These are phyloP conservation scores for Hyphantria cunea DNA, from an alignment of 1,140 invertebrate species.

Conservation along the genomic window DNA sequence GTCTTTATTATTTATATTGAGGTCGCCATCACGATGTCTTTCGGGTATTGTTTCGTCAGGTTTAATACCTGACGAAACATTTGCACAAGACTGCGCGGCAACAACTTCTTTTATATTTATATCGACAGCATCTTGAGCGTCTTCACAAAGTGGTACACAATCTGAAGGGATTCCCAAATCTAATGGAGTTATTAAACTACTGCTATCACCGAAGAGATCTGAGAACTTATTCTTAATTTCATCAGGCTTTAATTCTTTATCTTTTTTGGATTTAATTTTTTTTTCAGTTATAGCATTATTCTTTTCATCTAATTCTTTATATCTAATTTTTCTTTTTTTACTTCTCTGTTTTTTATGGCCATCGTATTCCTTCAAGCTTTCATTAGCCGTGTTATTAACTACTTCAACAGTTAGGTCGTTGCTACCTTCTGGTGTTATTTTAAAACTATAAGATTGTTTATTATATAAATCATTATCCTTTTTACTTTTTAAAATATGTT, in stretches of 20 bases:
- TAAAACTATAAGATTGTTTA: not conserved
- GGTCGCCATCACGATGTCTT: not conserved
- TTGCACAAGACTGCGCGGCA: too few relatives aligned
- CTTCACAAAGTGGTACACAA: constrained; percentile 56
- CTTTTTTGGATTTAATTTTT: constrained; percentile 33
- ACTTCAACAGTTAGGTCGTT: constrained; percentile 7
- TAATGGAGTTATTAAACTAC: constrained; percentile 68
- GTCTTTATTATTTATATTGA: constrained; percentile 35
- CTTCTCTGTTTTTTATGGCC: constrained; percentile 34
- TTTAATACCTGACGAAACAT: too few relatives aligned
- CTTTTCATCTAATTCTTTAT: constrained; percentile 20
- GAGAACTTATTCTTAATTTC: constrained; percentile 55
- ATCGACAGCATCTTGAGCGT: constrained; percentile 63
- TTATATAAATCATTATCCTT: constrained; percentile 11
- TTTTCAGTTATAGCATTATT: constrained; percentile 20
- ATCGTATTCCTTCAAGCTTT: constrained; percentile 8
- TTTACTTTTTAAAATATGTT: constrained; percentile 5
- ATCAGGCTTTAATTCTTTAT: constrained; percentile 33
- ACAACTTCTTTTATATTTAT: constrained; percentile 14
- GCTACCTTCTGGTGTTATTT: not conserved
- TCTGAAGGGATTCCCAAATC: constrained; percentile 56
- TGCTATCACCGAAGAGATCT: constrained; percentile 71
- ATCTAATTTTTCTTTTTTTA: constrained; percentile 35
- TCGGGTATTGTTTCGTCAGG: too few relatives aligned
- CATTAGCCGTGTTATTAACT: not conserved